These are phyloP conservation scores for Elmis aenea DNA, from an alignment of 2,888 invertebrate species.

Conservation along the genomic window DNA sequence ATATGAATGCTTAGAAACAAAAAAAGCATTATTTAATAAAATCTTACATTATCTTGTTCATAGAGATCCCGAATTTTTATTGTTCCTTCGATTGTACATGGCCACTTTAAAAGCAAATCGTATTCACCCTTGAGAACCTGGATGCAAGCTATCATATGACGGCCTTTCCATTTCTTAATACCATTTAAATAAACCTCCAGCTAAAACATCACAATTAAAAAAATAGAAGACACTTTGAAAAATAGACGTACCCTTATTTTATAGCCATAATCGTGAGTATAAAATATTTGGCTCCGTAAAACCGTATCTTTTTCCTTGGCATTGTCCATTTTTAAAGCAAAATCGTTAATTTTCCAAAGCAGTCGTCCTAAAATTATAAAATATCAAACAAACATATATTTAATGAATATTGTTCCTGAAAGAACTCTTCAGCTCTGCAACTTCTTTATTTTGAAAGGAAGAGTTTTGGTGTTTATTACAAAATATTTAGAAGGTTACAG, in stretches of 20 bases:
- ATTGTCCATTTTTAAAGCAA: constrained; percentile 59
- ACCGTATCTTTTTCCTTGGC: constrained; percentile 61
- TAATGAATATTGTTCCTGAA: no score
- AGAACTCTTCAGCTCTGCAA: no score
- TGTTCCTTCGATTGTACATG: constrained; percentile 62
- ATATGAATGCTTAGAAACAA: no score
- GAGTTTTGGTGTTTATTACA: no score
- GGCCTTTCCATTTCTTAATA: constrained; percentile 70
- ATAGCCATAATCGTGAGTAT: constrained; percentile 69
- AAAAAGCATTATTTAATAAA: no score
- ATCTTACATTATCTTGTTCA: constrained; percentile 35
- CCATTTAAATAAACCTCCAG: constrained; percentile 68
- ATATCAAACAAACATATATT: no score
- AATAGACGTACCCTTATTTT: constrained; percentile 61
- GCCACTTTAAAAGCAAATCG: constrained; percentile 69
- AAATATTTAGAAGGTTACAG: no score
- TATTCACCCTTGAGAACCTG: constrained; percentile 65
- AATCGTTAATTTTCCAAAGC: constrained; percentile 64
- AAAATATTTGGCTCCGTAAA: constrained; percentile 63
- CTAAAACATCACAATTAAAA: constrained; percentile 41
- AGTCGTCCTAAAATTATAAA: no score
- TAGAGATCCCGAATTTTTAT: constrained; percentile 59
- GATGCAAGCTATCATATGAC: constrained; percentile 65
- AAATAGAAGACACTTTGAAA: not conserved
- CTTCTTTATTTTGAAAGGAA: no score